Conservation (phyloP, 2,888 invertebrate species). For the Aleiodes alternator region DNA sequence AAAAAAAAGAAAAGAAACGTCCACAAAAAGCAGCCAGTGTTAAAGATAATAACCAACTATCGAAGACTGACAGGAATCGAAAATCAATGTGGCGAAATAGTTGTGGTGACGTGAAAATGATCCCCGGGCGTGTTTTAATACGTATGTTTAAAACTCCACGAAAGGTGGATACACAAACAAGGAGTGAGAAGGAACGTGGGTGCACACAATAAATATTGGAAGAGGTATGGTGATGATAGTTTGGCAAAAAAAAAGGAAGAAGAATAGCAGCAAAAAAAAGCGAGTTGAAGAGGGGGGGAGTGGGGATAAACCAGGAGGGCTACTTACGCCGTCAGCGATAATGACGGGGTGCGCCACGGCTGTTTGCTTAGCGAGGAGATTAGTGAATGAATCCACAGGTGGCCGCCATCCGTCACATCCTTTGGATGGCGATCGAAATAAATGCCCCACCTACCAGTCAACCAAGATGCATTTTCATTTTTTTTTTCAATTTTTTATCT, state of each 20-base stretch:
- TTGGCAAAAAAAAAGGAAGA: constrained; percentile 18
- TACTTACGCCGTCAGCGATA: constrained; percentile 75
- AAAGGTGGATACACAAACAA: constrained; percentile 34
- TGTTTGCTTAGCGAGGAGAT: constrained; percentile 76
- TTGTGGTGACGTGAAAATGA: constrained; percentile 62
- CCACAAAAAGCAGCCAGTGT: constrained; percentile 34
- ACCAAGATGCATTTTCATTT: constrained; percentile 8
- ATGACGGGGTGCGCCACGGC: constrained; percentile 73
- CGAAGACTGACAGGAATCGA: constrained; percentile 48
- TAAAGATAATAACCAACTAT: constrained; percentile 41
- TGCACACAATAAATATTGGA: constrained; percentile 44
- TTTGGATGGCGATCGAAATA: constrained; percentile 51
- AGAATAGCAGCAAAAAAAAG: neutral
- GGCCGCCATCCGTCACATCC: constrained; percentile 75
- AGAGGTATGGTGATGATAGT: constrained; percentile 36
- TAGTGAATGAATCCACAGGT: constrained; percentile 76
- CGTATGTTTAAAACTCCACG: constrained; percentile 55
- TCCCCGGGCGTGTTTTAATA: constrained; percentile 61
- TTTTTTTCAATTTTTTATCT: neutral
- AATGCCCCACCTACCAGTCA: constrained; percentile 21
- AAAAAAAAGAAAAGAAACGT: constrained; percentile 3
- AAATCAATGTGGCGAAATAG: constrained; percentile 65
- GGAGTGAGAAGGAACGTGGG: constrained; percentile 34
- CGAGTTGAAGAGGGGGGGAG: constrained; percentile 43
- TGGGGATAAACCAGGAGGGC: constrained; percentile 60